Conservation (phyloP, 1,140 invertebrate species). For the Meloidogyne chitwoodi region DNA sequence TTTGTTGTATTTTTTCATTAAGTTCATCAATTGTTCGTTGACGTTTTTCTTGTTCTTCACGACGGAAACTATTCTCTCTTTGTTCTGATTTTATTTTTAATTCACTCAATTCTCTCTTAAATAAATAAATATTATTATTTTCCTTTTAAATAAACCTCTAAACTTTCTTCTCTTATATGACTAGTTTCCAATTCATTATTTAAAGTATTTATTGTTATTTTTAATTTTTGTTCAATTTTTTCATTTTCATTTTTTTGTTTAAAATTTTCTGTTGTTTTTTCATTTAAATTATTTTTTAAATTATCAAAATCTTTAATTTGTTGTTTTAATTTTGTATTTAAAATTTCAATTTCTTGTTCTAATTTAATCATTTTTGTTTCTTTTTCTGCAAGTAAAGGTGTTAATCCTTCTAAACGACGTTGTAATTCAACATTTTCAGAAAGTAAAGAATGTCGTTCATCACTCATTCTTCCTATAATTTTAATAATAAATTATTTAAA, state of each 20-base stretch:
- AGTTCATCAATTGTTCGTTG: background rate
- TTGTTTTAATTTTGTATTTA: background rate
- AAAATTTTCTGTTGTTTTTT: conserved; percentile 29
- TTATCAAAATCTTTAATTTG: conserved; percentile 3
- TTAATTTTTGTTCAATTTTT: background rate
- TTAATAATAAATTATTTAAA: background rate
- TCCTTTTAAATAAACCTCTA: background rate
- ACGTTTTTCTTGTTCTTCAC: background rate
- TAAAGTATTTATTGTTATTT: conserved; percentile 8
- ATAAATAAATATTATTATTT: background rate
- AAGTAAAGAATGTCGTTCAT: conserved; percentile 28
- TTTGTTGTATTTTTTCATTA: background rate
- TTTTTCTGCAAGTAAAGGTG: conserved; percentile 45
- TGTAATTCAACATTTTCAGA: conserved; percentile 46
- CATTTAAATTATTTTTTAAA: conserved; percentile 25
- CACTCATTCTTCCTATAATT: conserved; percentile 1
- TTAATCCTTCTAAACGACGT: conserved; percentile 44
- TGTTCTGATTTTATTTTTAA: background rate
- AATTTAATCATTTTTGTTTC: conserved; percentile 42
- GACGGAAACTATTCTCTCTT: background rate
- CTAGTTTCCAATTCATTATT: conserved; percentile 14
- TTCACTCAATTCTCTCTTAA: background rate
- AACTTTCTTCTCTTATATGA: background rate
- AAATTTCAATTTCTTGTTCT: conserved; percentile 31
- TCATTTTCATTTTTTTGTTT: conserved; percentile 25